phyloP scores from a whole-genome alignment of 2,113 vertebrate genomes.

The Campylorhamphus procurvoides region DNA sequence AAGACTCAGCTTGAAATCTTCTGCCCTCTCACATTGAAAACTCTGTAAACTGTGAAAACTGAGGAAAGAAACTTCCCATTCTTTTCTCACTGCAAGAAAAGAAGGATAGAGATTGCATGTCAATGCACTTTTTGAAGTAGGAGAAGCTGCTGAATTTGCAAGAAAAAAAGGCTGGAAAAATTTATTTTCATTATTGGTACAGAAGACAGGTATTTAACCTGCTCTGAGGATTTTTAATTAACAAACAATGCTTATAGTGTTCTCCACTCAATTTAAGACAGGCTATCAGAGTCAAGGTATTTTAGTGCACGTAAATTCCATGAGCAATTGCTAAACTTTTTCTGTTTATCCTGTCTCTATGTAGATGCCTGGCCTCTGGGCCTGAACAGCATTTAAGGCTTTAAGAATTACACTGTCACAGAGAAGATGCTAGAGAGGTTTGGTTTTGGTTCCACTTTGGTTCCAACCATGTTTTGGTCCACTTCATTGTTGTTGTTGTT shows the following conservation, averaged over 20 bases:
- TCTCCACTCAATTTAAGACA: neutral
- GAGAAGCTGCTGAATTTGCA: neutral
- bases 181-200: neutral
- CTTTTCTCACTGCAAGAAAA: neutral
- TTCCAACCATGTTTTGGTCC: neutral
- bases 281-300: neutral
- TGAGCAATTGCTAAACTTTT: neutral
- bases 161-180: neutral
- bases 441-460: neutral
- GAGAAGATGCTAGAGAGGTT: neutral
- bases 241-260: neutral
- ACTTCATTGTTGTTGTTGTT: neutral
- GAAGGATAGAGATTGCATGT: neutral
- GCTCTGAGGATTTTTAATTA: neutral
- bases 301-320: neutral
- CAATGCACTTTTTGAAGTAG: neutral
- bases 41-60: neutral
- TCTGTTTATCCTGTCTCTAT: neutral
- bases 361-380: neutral
- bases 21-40: neutral
- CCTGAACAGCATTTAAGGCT: neutral
- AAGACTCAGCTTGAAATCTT: neutral
- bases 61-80: neutral
- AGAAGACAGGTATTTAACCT: neutral
- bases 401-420: neutral